These are phyloP conservation scores for Chrysotoxum bicinctum DNA, from an alignment of 2,888 invertebrate genomes.

Conservation along the genomic window DNA sequence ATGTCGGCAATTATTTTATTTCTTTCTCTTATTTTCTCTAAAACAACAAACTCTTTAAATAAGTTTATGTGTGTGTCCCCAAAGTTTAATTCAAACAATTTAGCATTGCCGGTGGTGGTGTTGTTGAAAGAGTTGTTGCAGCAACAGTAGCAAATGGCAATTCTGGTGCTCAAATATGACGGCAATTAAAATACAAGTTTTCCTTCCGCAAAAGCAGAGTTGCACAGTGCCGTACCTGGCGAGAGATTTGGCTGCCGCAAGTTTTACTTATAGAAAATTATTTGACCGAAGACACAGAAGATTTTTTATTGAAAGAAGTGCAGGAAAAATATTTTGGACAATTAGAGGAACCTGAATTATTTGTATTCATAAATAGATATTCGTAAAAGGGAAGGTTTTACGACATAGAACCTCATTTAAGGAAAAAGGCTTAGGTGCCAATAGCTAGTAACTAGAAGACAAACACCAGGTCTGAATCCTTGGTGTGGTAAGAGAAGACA, in stretches of 20 bases:
- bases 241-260: neutral
- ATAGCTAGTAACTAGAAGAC: too few species aligned
- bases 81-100: conserved; percentile 54
- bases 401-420: too few species aligned
- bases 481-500: too few species aligned
- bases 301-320: neutral
- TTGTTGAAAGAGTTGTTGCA: neutral
- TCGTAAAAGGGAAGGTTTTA: too few species aligned
- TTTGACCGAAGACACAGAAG: neutral
- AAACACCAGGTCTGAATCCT: too few species aligned
- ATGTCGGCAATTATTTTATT: conserved; percentile 45
- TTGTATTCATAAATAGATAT: too few species aligned
- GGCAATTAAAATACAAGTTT: conserved; percentile 63
- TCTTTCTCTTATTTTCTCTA: conserved; percentile 16
- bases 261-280: too few species aligned
- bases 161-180: conserved; percentile 44
- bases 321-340: neutral
- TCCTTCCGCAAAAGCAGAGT: conserved; percentile 35
- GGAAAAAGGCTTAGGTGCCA: too few species aligned
- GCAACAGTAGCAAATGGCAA: conserved; percentile 18
- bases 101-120: conserved; percentile 35
- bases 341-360: neutral
- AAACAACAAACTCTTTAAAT: conserved; percentile 46
- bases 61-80: conserved; percentile 42
- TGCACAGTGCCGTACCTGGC: neutral